Percentiles rank a stretch among this genome's conserved stretches.
phyloP scores from a whole-genome alignment of 2,797 vertebrate genomes.

The Taenioides sp. region DNA sequence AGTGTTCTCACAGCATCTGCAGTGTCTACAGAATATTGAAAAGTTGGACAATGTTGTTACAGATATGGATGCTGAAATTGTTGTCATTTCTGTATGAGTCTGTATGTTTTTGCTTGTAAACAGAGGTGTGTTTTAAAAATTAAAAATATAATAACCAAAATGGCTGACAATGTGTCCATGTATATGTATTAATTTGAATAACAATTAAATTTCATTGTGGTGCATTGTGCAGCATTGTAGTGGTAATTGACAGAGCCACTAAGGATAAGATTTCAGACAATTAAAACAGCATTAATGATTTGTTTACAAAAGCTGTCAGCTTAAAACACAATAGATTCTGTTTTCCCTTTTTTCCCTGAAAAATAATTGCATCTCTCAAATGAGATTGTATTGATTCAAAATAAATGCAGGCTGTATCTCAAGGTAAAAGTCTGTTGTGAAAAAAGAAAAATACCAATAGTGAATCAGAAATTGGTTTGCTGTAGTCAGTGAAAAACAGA shows the following conservation, averaged over 20 bases:
- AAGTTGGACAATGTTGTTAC: too few relatives aligned
- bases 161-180: background rate
- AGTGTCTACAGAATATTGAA: too few relatives aligned
- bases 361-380: slow-evolving; percentile 18
- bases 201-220: too few relatives aligned
- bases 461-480: slow-evolving; percentile 12
- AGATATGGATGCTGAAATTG: too few relatives aligned
- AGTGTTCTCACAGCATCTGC: too few relatives aligned
- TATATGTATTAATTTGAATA: too few relatives aligned
- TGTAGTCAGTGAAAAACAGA: slow-evolving; percentile 4
- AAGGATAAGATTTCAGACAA: background rate
- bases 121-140: too few relatives aligned
- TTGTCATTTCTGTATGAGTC: too few relatives aligned
- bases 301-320: background rate
- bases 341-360: slow-evolving; percentile 12
- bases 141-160: background rate
- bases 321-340: slow-evolving; percentile 13
- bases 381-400: slow-evolving; percentile 31
- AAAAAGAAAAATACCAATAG: slow-evolving; percentile 8
- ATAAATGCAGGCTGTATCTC: slow-evolving; percentile 16
- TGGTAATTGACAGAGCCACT: too few relatives aligned
- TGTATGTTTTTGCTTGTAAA: too few relatives aligned
- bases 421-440: slow-evolving; percentile 12
- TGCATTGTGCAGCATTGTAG: too few relatives aligned
- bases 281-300: background rate